These are phyloP conservation scores for Anoura caudifer DNA, from an alignment of 2,113 vertebrate genomes.

Conservation along the genomic window DNA sequence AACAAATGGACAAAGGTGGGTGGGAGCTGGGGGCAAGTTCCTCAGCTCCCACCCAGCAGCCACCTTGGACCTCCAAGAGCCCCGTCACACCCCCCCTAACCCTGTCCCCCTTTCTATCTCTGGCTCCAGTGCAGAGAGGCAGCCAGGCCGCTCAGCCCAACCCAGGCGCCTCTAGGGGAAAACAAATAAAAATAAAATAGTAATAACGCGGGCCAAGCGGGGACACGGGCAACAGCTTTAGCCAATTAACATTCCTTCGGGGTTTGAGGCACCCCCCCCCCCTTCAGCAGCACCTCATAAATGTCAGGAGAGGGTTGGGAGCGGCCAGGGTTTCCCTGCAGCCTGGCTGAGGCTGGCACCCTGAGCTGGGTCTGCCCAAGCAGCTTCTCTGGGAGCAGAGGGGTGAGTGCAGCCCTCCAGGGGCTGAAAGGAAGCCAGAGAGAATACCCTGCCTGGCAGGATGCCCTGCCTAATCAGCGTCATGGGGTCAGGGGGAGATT, in stretches of 20 bases:
- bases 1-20: not conserved
- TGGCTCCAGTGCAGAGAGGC: not conserved
- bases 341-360: not conserved
- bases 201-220: not conserved
- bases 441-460: not conserved
- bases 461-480: not conserved
- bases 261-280: conserved; percentile 81
- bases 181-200: conserved; percentile 48
- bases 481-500: not conserved
- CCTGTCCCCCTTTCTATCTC: not conserved
- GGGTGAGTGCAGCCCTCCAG: not conserved
- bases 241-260: conserved; percentile 88
- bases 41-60: too few relatives aligned
- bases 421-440: not conserved
- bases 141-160: not conserved
- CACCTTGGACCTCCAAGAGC: not conserved
- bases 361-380: not conserved
- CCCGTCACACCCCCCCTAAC: not conserved
- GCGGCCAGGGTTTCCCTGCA: conserved; percentile 79
- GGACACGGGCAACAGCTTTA: conserved; percentile 76
- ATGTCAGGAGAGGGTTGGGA: conserved; percentile 85
- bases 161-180: not conserved
- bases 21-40: not conserved
- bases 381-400: not conserved
- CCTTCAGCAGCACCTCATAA: conserved; percentile 86